A percentile compares a stretch with the other conserved stretches of the same genome.
phyloP scores from a whole-genome alignment of 2,888 invertebrate species.

The Hypomecis punctinalis region DNA sequence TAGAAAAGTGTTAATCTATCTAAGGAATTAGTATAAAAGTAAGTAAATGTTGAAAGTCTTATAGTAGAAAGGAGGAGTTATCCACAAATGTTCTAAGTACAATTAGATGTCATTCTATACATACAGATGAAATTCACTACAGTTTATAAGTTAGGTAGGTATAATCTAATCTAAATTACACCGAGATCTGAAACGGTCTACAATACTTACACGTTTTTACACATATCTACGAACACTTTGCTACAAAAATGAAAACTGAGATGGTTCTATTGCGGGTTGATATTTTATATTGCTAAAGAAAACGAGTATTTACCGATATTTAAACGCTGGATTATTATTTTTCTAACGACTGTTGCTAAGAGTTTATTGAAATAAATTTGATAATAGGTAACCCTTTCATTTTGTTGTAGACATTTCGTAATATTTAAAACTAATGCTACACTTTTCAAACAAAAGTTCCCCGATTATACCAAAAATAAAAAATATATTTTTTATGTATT shows the following conservation, averaged over 20 bases:
- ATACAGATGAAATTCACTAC: constrained; percentile 28
- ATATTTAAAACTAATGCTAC: too few relatives aligned
- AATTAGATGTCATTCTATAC: constrained; percentile 24
- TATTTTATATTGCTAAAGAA: neutral
- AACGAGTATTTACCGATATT: neutral
- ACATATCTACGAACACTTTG: constrained; percentile 31
- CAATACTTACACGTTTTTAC: constrained; percentile 33
- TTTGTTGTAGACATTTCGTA: too few relatives aligned
- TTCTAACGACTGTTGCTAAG: neutral
- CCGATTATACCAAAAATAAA: neutral
- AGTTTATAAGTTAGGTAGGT: constrained; percentile 5
- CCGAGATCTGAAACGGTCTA: constrained; percentile 42
- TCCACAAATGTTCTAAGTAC: constrained; percentile 25
- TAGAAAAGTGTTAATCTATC: constrained; percentile 25
- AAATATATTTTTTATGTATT: neutral
- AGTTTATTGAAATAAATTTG: too few relatives aligned
- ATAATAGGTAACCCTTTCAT: too few relatives aligned
- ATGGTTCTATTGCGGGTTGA: neutral
- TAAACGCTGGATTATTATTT: neutral
- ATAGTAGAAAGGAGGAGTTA: constrained; percentile 31
- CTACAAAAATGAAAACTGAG: constrained; percentile 25
- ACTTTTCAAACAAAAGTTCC: neutral
- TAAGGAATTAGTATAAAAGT: constrained; percentile 25
- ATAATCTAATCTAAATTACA: constrained; percentile 25
- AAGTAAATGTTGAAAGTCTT: constrained; percentile 22